Base-by-base conservation (phyloP, 2,888 invertebrate genomes). In the Lasius platythorax region DNA sequence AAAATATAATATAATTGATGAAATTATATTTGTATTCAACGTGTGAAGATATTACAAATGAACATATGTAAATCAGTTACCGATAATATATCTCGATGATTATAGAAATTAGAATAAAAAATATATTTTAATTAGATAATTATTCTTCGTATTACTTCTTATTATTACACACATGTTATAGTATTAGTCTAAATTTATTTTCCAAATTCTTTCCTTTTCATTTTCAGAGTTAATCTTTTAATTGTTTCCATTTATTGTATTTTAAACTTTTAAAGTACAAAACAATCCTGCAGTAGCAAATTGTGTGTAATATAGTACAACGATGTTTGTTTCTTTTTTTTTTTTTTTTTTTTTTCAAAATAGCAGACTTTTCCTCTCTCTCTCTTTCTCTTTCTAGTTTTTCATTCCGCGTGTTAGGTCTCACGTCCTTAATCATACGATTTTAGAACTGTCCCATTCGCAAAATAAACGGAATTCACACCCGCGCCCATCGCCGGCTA, bases 391-490 rank as follows among this genome's bases (percentile, higher is more conserved):
- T 33, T 5, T 50, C 15, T 4, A 11, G 8, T 28, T 67, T 76
- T 66, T 56, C 18, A 67, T 50, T 50, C 37, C 50, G 23, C 30
- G 6, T n/a, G 23, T 72, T 70, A 61, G 43, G 23, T 61, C 50
- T 18, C 58, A 79, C 33, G 72, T 53, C 58, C 50, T 72, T 73
- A 73, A 72, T 79, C 73, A 46, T 50, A 37, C 73, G 33, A 46
- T 73, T 79, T 79, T 79, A 79, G 79, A 79, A 73, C 79, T 73
- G 73, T 79, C 61, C 33, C 61, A 73, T 61, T 6, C 46, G 30
- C 46, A 46, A 68, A 68, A 79, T 79, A 72, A 79, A 79, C 43
- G 72, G 46, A 58, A 72, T 72, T 61, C 72, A 46, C 58, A 33
- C 46, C 43, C 70, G 68, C 56, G 40, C 70, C n/a, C 30, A 78